phyloP scores from a whole-genome alignment of 2,888 invertebrate species.

The Globia sparganii region DNA sequence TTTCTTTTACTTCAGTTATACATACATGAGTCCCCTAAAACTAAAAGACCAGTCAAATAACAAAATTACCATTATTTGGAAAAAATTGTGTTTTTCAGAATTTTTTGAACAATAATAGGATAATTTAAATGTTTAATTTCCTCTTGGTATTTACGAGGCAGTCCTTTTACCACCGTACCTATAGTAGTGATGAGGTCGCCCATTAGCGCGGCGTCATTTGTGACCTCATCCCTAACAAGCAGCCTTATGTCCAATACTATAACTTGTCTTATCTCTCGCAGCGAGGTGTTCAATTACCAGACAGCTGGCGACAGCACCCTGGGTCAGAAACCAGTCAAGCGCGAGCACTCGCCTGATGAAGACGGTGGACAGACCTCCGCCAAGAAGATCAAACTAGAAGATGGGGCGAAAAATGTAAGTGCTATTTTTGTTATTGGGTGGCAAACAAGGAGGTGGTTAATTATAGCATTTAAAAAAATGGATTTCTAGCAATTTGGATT shows the following conservation, averaged over 20 bases:
- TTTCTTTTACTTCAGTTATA: not conserved
- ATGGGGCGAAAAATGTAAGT: slow-evolving; percentile 78
- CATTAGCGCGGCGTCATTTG: not conserved
- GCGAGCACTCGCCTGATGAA: slow-evolving; percentile 90
- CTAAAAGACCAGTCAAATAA: not conserved
- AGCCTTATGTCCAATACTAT: not conserved
- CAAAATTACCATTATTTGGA: not conserved
- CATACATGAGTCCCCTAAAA: not conserved
- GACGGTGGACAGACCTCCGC: slow-evolving; percentile 73
- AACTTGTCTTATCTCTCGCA: slow-evolving; percentile 71
- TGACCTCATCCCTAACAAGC: not conserved
- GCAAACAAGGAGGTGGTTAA: not conserved
- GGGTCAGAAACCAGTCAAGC: slow-evolving; percentile 89
- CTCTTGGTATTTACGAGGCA: not conserved
- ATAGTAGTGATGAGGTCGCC: not conserved
- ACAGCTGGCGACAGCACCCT: slow-evolving; percentile 95
- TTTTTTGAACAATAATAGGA: not conserved
- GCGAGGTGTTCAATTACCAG: slow-evolving; percentile 95
- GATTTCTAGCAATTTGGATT: not conserved
- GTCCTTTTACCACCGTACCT: not conserved
- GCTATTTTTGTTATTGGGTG: not conserved
- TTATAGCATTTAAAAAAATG: not conserved
- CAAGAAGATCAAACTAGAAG: slow-evolving; percentile 90
- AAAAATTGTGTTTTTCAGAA: not conserved
- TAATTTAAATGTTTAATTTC: not conserved